Conservation (phyloP, 2,888 invertebrate species). For the Xanthorhoe spadicearia region DNA sequence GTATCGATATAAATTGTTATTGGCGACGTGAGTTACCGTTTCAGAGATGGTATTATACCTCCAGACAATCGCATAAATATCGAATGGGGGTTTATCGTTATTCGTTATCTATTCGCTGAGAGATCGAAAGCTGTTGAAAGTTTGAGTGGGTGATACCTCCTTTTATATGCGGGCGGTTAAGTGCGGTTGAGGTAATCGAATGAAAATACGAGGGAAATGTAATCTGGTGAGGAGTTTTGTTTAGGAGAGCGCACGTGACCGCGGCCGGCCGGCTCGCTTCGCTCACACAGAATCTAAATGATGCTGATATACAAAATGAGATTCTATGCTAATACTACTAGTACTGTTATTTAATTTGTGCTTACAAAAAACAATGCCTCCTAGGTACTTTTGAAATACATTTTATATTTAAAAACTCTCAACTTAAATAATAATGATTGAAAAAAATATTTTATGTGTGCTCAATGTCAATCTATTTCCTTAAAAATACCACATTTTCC, state of each 20-base stretch:
- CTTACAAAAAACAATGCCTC: too few species aligned
- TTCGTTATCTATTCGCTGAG: conserved; percentile 63
- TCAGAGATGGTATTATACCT: conserved; percentile 74
- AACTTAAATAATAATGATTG: too few species aligned
- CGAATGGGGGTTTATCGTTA: conserved; percentile 69
- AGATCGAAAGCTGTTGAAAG: conserved; percentile 66
- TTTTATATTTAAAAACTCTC: too few species aligned
- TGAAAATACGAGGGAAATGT: conserved; percentile 38
- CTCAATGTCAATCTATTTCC: too few species aligned
- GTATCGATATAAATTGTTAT: conserved; percentile 79
- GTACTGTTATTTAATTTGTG: too few species aligned
- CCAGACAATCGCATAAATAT: conserved; percentile 78
- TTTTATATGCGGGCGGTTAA: conserved; percentile 49
- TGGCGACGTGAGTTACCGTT: conserved; percentile 78
- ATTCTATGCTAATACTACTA: background rate
- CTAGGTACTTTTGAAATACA: too few species aligned
- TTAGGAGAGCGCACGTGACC: conserved; percentile 27
- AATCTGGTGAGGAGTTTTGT: conserved; percentile 32
- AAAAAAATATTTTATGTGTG: too few species aligned
- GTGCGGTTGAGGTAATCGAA: conserved; percentile 40
- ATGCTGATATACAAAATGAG: background rate
- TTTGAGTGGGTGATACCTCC: conserved; percentile 62
- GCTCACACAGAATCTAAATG: conserved; percentile 13
- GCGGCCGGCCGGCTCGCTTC: conserved; percentile 15
- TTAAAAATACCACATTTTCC: too few species aligned